A percentile compares a stretch with the other conserved stretches of the same genome.
phyloP scores from a whole-genome alignment of 2,797 vertebrate genomes.

The Cynopterus sphinx region DNA sequence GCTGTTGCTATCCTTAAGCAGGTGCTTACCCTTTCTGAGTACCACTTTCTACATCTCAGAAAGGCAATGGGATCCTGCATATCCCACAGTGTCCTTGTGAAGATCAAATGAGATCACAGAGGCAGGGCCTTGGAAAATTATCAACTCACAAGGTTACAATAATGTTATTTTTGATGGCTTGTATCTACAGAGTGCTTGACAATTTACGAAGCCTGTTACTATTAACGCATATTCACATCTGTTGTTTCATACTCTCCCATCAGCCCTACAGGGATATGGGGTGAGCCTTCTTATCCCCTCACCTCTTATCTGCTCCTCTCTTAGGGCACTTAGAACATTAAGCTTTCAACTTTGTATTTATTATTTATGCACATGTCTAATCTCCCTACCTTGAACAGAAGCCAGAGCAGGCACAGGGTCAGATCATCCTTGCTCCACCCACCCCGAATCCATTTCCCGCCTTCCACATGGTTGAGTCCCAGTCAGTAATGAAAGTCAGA shows the following conservation, averaged over 20 bases:
- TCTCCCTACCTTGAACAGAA: slow-evolving; percentile 43
- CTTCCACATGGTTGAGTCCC: neutral
- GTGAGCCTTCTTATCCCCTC: neutral
- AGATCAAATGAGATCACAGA: neutral
- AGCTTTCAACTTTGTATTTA: slow-evolving; percentile 41
- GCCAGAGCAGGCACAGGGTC: neutral
- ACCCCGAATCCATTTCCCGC: neutral
- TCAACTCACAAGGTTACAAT: neutral
- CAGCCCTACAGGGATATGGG: neutral
- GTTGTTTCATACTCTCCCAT: neutral
- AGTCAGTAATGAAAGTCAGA: neutral
- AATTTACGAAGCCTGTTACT: neutral
- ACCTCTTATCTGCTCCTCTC: slow-evolving; percentile 16
- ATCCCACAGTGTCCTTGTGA: neutral
- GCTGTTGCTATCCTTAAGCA: neutral
- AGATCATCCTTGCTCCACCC: neutral
- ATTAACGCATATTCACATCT: neutral
- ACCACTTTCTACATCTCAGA: neutral
- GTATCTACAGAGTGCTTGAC: neutral
- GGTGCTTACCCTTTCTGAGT: neutral
- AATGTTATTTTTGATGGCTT: neutral
- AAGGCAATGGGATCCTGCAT: neutral
- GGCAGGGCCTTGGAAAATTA: neutral
- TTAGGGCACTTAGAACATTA: slow-evolving; percentile 23
- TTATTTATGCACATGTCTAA: slow-evolving; percentile 39